Conservation (phyloP, 2,113 vertebrate genomes). For the Trinectes maculatus region DNA sequence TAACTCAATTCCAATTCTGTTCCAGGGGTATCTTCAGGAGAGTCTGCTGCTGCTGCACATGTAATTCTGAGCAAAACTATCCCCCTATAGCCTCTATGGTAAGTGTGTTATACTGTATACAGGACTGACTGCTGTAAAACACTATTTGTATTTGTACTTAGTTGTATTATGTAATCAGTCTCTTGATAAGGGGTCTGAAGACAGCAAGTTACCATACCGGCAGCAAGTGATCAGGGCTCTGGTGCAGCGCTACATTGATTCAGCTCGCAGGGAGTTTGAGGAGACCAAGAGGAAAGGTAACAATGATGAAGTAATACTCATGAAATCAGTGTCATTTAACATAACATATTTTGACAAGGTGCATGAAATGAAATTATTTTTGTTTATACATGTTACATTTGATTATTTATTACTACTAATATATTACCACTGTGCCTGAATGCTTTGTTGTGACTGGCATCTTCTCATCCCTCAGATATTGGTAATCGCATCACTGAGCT, state of each 20-base stretch:
- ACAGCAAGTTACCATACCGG: constrained; percentile 79
- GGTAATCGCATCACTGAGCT: constrained; percentile 90
- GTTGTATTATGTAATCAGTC: constrained; percentile 48
- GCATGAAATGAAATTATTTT: too few relatives aligned
- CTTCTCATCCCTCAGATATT: constrained; percentile 75
- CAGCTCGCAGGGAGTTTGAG: constrained; percentile 87
- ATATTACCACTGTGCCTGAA: too few relatives aligned
- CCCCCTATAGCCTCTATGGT: constrained; percentile 83
- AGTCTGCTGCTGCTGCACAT: constrained; percentile 84
- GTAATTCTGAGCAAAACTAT: constrained; percentile 76
- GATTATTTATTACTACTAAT: too few relatives aligned
- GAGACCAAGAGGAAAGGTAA: constrained; percentile 89
- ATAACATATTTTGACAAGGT: too few relatives aligned
- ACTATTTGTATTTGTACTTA: neutral
- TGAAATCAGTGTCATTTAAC: too few relatives aligned
- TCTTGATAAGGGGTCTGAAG: constrained; percentile 46
- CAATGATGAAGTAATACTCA: neutral
- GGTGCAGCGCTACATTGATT: constrained; percentile 90
- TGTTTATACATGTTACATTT: too few relatives aligned
- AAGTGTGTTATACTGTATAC: constrained; percentile 50
- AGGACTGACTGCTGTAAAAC: neutral
- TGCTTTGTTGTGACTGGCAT: constrained; percentile 22
- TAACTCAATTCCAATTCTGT: constrained; percentile 1
- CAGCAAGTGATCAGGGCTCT: constrained; percentile 87
- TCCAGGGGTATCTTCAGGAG: constrained; percentile 78